Percentiles rank a stretch among this genome's conserved stretches.
phyloP scores from a whole-genome alignment of 2,797 vertebrate genomes.

The Microchirus variegatus region DNA sequence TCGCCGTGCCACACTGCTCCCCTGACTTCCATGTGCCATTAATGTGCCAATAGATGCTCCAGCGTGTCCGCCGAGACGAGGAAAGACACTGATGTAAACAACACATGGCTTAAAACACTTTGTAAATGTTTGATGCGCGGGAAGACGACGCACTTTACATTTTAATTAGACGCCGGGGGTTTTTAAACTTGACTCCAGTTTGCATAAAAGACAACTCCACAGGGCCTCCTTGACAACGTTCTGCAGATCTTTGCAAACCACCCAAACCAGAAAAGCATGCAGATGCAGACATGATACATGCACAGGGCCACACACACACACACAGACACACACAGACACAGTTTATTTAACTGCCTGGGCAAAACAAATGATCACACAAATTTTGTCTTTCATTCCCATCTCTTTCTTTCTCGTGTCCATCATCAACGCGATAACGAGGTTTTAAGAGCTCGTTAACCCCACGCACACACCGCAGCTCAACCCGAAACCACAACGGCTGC shows the following conservation, averaged over 20 bases:
- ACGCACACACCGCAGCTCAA: slow-evolving; percentile 49
- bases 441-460: slow-evolving; percentile 65
- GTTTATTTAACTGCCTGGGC: slow-evolving; percentile 55
- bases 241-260: too few species aligned
- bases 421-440: slow-evolving; percentile 55
- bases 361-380: slow-evolving; percentile 52
- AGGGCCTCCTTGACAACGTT: not conserved
- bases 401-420: slow-evolving; percentile 31
- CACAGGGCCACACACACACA: not conserved
- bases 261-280: too few species aligned
- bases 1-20: not conserved
- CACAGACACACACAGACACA: slow-evolving; percentile 2
- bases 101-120: not conserved
- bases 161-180: not conserved
- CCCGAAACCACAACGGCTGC: slow-evolving; percentile 55
- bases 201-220: too few species aligned
- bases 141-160: not conserved
- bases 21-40: not conserved
- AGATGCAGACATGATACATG: too few species aligned
- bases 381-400: slow-evolving; percentile 31
- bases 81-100: not conserved
- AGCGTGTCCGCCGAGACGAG: too few species aligned
- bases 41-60: not conserved
- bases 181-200: not conserved
- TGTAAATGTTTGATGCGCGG: not conserved